Evolutionary conservation across 2,888 invertebrate species (phyloP).

Genomic region (Thereva unica): DNA sequence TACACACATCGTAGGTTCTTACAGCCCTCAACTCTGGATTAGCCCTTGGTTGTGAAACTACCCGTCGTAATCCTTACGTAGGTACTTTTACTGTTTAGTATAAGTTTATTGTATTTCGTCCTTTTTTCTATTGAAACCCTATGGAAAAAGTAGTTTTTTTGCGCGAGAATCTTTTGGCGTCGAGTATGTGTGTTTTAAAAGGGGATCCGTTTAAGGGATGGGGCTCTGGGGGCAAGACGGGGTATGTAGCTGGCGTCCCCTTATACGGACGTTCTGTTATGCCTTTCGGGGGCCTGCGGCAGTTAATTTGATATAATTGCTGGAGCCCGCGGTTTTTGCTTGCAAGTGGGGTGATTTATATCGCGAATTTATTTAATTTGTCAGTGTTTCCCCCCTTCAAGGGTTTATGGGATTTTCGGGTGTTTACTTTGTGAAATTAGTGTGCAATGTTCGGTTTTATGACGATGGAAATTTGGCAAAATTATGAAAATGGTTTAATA

Average conservation of each 20-base stretch:
- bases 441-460: no score
- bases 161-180: no score
- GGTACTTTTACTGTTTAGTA: no score
- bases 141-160: no score
- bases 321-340: conserved; percentile 8
- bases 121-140: no score
- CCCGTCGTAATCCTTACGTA: no score
- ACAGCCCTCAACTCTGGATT: background rate
- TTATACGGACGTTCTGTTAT: conserved; percentile 3
- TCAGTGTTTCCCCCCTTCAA: conserved; percentile 12
- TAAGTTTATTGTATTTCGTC: no score
- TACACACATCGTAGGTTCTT: conserved; percentile 10
- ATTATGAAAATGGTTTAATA: no score
- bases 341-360: conserved; percentile 3
- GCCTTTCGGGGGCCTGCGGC: conserved; percentile 13
- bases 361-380: conserved; percentile 28
- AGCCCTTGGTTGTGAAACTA: background rate
- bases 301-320: conserved; percentile 30
- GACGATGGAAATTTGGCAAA: no score
- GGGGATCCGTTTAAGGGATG: no score
- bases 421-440: no score
- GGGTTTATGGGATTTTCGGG: background rate
- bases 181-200: no score
- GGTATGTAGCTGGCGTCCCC: conserved; percentile 5
- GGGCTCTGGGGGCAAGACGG: background rate